Evolutionary conservation across 2,888 invertebrate species (phyloP).

Genomic region (Chaetogeoica ovagalla): DNA sequence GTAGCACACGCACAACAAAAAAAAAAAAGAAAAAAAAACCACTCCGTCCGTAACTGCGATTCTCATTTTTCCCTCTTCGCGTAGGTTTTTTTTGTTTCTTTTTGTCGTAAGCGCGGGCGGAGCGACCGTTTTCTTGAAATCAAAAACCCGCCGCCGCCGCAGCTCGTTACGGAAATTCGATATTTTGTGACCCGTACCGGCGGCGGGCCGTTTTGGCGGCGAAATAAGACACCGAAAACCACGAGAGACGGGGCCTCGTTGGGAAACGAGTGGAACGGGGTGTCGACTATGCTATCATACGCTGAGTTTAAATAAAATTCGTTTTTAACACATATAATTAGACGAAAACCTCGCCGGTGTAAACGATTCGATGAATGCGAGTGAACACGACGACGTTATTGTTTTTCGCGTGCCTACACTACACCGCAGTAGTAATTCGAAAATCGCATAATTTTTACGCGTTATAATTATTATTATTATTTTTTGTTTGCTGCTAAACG

Average conservation of each 20-base stretch:
- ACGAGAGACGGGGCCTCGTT: constrained; percentile 13
- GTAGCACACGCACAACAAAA: constrained; percentile 32
- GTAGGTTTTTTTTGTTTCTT: constrained; percentile 10
- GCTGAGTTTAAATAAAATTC: background rate
- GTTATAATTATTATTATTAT: too few relatives aligned
- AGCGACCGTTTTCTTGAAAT: constrained; percentile 26
- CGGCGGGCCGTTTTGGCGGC: constrained; percentile 21
- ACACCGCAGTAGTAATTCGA: too few relatives aligned
- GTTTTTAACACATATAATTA: background rate
- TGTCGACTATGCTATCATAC: background rate
- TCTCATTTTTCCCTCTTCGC: background rate
- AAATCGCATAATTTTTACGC: too few relatives aligned
- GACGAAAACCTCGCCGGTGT: too few relatives aligned
- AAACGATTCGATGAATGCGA: too few relatives aligned
- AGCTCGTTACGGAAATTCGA: constrained; percentile 22
- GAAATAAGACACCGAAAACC: constrained; percentile 44
- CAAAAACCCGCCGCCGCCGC: background rate
- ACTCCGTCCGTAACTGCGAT: background rate
- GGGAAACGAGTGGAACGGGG: background rate
- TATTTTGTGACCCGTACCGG: constrained; percentile 12
- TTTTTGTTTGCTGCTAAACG: too few relatives aligned
- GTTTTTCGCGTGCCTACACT: too few relatives aligned
- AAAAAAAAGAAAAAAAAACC: too few relatives aligned
- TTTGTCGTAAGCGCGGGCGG: background rate
- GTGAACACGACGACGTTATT: too few relatives aligned